Percentiles rank a stretch among this genome's conserved stretches.
Evolutionary conservation across 1,140 invertebrate species (phyloP).

Genomic region (Cardiocondyla obscurior): DNA sequence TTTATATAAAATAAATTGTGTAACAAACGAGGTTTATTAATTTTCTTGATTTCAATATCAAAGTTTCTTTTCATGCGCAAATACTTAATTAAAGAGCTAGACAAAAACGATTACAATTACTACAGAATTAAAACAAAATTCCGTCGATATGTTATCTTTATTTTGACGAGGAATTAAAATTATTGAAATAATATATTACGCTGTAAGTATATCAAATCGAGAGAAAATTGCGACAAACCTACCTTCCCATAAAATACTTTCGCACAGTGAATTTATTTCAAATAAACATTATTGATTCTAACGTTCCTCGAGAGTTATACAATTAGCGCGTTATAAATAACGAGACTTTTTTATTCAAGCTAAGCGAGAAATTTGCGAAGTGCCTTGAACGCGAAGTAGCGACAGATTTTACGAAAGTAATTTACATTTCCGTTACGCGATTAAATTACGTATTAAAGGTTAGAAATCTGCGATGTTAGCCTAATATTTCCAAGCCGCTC

Average conservation of each 20-base stretch:
- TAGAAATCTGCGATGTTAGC: too few species aligned
- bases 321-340: background rate
- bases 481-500: too few species aligned
- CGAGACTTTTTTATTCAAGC: too few species aligned
- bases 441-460: too few species aligned
- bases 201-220: background rate
- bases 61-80: background rate
- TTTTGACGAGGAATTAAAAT: background rate
- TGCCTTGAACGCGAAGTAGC: too few species aligned
- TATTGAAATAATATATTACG: background rate
- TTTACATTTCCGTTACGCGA: too few species aligned
- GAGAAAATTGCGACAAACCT: background rate
- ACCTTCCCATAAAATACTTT: background rate
- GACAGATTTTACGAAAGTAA: too few species aligned
- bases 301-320: background rate
- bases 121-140: background rate
- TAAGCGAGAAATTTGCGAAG: too few species aligned
- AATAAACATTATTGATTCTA: background rate
- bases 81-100: background rate
- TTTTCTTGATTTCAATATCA: background rate
- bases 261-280: background rate
- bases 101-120: background rate
- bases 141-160: slow-evolving; percentile 14
- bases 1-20: background rate
- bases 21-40: background rate